phyloP scores from a whole-genome alignment of 2,888 invertebrate species.

The Drosophila limbata region DNA sequence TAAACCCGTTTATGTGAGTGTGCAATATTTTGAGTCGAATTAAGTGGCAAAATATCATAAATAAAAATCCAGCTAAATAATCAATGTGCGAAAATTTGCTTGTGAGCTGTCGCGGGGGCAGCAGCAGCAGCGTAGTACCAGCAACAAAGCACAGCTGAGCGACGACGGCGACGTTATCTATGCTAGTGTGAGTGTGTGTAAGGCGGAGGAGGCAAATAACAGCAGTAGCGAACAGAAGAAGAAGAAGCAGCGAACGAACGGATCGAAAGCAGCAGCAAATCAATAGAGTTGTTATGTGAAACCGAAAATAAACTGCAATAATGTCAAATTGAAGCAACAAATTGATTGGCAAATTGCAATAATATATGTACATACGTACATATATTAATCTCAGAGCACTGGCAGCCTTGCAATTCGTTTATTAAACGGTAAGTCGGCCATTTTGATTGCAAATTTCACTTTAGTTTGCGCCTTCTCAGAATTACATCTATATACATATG shows the following conservation, averaged over 20 bases:
- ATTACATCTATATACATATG: conserved; percentile 10
- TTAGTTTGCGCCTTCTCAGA: conserved; percentile 26
- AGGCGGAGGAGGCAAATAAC: conserved; percentile 41
- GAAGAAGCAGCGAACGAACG: conserved; percentile 19
- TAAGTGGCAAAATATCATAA: conserved; percentile 15
- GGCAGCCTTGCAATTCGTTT: conserved; percentile 46
- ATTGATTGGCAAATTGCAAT: conserved; percentile 30
- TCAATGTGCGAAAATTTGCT: conserved; percentile 61
- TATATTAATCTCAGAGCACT: background rate
- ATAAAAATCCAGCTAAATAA: conserved; percentile 54
- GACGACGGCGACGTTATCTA: conserved; percentile 21
- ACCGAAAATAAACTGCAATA: conserved; percentile 57
- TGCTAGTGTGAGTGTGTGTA: conserved; percentile 24
- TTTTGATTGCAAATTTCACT: conserved; percentile 61
- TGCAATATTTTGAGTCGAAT: conserved; percentile 35
- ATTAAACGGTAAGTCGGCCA: conserved; percentile 72
- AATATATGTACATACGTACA: background rate
- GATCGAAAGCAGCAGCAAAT: conserved; percentile 57
- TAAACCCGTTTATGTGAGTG: conserved; percentile 26
- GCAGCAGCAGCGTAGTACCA: conserved; percentile 22
- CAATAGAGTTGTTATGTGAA: conserved; percentile 43
- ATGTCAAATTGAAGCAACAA: conserved; percentile 58
- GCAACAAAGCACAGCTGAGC: conserved; percentile 59
- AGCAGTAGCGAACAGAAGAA: conserved; percentile 33
- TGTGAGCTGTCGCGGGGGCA: conserved; percentile 26